phyloP scores from a whole-genome alignment of 2,797 vertebrate genomes.

The Holocentrus rufus region DNA sequence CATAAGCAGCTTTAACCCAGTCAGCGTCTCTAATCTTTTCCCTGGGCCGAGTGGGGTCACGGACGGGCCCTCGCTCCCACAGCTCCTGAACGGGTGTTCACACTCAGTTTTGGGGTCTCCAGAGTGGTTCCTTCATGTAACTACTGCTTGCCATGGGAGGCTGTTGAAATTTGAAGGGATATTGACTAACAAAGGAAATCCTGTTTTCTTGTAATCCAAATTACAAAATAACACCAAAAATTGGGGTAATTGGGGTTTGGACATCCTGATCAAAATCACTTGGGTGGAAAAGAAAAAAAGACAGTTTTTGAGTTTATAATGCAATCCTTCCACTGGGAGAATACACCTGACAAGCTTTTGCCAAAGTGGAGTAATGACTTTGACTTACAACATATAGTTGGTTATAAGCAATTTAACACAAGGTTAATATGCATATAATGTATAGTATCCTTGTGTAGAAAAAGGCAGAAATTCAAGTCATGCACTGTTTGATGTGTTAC shows the following conservation, averaged over 20 bases:
- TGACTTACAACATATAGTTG: no score
- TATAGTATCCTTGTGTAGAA: no score
- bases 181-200: not conserved
- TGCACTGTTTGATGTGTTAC: no score
- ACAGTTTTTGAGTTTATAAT: no score
- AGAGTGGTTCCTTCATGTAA: not conserved
- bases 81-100: constrained; percentile 3
- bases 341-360: no score
- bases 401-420: not conserved
- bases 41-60: constrained; percentile 32
- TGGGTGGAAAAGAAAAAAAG: no score
- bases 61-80: constrained; percentile 8
- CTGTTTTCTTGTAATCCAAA: no score
- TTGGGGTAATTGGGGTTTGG: not conserved
- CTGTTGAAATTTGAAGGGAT: not conserved
- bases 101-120: constrained; percentile 8
- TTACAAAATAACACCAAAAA: not conserved
- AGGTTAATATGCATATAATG: no score
- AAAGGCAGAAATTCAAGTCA: no score
- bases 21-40: constrained; percentile 70
- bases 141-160: not conserved
- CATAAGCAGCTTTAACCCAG: constrained; percentile 76
- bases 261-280: not conserved
- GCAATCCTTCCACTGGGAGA: no score
- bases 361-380: no score